Evolutionary conservation across 2,113 vertebrate genomes (phyloP).

Genomic region (Festucalex cinctus): DNA sequence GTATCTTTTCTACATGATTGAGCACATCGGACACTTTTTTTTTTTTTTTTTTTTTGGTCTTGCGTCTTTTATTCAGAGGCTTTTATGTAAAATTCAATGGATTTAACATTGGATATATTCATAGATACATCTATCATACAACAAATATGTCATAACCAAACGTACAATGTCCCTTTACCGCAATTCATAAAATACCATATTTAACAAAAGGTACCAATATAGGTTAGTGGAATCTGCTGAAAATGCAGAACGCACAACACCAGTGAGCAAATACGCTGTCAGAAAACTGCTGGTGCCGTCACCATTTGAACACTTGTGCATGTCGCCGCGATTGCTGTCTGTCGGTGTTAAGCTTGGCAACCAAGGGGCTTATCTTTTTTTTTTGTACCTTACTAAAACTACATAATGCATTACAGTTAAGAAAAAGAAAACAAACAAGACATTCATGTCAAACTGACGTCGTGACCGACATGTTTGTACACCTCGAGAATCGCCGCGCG

Average conservation of each 20-base stretch:
- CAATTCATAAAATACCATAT: constrained; percentile 70
- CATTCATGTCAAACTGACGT: constrained; percentile 67
- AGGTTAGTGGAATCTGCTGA: constrained; percentile 59
- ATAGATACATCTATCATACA: constrained; percentile 74
- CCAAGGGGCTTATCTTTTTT: constrained; percentile 41
- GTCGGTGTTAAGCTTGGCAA: constrained; percentile 39
- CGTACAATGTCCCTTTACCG: constrained; percentile 68
- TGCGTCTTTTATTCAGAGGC: constrained; percentile 61
- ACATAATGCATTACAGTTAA: constrained; percentile 65
- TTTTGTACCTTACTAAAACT: constrained; percentile 72
- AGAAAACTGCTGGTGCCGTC: constrained; percentile 66
- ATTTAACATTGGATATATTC: constrained; percentile 70
- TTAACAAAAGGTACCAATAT: constrained; percentile 74
- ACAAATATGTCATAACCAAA: constrained; percentile 71
- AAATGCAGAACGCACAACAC: constrained; percentile 61
- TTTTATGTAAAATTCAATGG: constrained; percentile 69
- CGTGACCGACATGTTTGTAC: constrained; percentile 60
- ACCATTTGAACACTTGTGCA: constrained; percentile 54
- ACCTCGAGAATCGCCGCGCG: constrained; percentile 59
- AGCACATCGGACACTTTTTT: constrained; percentile 33
- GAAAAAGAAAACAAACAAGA: constrained; percentile 54
- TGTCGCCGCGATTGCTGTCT: neutral
- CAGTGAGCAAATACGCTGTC: constrained; percentile 51
- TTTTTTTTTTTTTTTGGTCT: constrained; percentile 43
- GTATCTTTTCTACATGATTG: constrained; percentile 12